Evolutionary conservation across 2,888 invertebrate genomes (phyloP), one percentile per base, ranked within the genome.

Genomic region (Tetragonisca angustula): DNA sequence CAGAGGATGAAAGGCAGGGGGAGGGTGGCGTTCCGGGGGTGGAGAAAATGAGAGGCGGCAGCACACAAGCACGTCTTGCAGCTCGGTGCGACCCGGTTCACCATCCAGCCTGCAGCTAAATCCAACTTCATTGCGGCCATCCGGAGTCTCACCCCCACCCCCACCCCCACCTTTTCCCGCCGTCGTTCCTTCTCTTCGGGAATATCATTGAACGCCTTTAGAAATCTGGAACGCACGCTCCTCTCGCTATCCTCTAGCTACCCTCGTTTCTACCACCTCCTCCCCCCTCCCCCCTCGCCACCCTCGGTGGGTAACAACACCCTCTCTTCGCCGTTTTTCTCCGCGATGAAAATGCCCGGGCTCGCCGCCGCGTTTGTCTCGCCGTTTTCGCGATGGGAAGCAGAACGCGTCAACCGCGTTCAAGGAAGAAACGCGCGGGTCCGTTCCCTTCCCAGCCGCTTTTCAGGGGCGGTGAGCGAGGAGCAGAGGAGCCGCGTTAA

Each of bases 41-140:
- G 49, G 64, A 65, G 89, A 87, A 86, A 87, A 88, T 79, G 90
- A 88, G 90, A 85, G 84, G 73, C 77, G 69, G 82, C 76, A 80
- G 82, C 86, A 83, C 85, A 89, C 88, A 85, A 76, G 76, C 88
- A 69, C 88, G 76, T 89, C 89, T 89, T 83, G 80, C 83, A 83
- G 73, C 86, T 85, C 78, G 32, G 71, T 59, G 88, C 86, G 83
- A 86, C 86, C 85, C 84, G 88, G 81, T 90, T 90, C 88, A 82
- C 90, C 87, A 88, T 87, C 83, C 90, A 87, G 88, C 90, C 90
- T 84, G 77, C 68, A 85, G 91, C 90, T 87, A 90, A 90, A 91
- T 91, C 91, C 91, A 91, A 91, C 91, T 90, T 90, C 90, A 91
- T 91, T 89, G 88, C 88, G 87, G 86, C 90, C 86, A 90, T 91